Conservation (phyloP, 2,797 vertebrate genomes). For the Poliocrania exsul region DNA sequence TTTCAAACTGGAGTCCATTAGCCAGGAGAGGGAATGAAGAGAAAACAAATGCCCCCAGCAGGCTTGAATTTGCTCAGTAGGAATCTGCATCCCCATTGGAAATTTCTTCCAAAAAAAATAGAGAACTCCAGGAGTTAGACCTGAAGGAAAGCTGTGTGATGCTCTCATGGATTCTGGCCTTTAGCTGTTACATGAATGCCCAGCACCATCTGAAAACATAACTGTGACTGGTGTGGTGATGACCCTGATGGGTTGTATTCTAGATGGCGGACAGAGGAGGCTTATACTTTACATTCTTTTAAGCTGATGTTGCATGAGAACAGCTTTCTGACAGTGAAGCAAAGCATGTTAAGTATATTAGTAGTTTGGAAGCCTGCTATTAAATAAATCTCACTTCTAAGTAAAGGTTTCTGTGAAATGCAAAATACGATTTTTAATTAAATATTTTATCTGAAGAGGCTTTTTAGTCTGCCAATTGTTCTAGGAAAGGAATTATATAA, state of each 20-base stretch:
- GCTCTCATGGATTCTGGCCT: background rate
- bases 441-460: background rate
- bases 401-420: background rate
- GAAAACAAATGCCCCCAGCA: background rate
- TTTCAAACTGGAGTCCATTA: rapidly evolving
- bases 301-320: background rate
- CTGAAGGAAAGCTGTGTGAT: background rate
- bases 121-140: background rate
- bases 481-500: constrained; percentile 29
- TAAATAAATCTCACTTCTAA: background rate
- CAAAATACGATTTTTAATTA: background rate
- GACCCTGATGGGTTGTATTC: background rate
- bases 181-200: rapidly evolving
- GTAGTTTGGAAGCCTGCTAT: background rate
- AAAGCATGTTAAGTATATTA: background rate
- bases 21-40: background rate
- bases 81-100: background rate
- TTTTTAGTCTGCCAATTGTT: constrained; percentile 3
- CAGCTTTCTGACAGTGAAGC: background rate
- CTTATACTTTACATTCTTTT: background rate
- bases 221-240: background rate
- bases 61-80: background rate
- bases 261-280: background rate
- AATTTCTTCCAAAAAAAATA: background rate
- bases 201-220: background rate